These are phyloP conservation scores for Thalassoma bifasciatum DNA, from an alignment of 2,113 vertebrate genomes.

Conservation along the genomic window DNA sequence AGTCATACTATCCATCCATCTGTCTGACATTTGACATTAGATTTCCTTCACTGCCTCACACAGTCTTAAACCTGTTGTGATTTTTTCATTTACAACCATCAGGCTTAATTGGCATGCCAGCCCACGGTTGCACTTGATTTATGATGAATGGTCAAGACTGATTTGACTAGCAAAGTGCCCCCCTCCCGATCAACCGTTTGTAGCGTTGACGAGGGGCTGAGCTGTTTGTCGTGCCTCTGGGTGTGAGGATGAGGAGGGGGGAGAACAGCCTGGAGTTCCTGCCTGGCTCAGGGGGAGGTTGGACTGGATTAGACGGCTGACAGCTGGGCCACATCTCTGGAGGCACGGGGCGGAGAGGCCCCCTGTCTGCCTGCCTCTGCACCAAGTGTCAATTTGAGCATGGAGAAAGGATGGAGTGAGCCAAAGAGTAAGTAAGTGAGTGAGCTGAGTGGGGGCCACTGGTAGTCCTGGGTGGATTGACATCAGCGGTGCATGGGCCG, in stretches of 20 bases:
- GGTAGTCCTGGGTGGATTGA: slow-evolving; percentile 77
- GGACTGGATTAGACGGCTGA: slow-evolving; percentile 85
- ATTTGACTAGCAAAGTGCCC: slow-evolving; percentile 75
- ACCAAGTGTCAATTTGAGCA: slow-evolving; percentile 84
- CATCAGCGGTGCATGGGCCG: slow-evolving; percentile 77
- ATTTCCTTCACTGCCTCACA: background rate
- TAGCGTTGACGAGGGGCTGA: slow-evolving; percentile 62
- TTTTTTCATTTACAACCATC: slow-evolving; percentile 11
- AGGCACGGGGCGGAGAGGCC: slow-evolving; percentile 75
- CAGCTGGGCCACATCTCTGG: slow-evolving; percentile 84
- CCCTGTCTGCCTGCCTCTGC: slow-evolving; percentile 80
- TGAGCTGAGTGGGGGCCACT: slow-evolving; percentile 74
- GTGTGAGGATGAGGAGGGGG: slow-evolving; percentile 63
- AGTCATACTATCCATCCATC: background rate
- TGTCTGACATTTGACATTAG: background rate
- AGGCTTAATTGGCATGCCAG: slow-evolving; percentile 8
- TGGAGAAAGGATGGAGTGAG: slow-evolving; percentile 81
- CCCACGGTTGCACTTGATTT: slow-evolving; percentile 59
- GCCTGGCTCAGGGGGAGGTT: slow-evolving; percentile 80
- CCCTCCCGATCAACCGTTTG: slow-evolving; percentile 60
- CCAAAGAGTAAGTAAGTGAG: slow-evolving; percentile 78
- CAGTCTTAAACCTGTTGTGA: slow-evolving; percentile 16
- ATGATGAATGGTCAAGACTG: slow-evolving; percentile 60
- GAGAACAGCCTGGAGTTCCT: slow-evolving; percentile 71
- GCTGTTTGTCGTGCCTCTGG: slow-evolving; percentile 73